Evolutionary conservation across 2,888 invertebrate genomes (phyloP), one percentile per base, ranked within the genome.

Genomic region (Esperia sulphurella): DNA sequence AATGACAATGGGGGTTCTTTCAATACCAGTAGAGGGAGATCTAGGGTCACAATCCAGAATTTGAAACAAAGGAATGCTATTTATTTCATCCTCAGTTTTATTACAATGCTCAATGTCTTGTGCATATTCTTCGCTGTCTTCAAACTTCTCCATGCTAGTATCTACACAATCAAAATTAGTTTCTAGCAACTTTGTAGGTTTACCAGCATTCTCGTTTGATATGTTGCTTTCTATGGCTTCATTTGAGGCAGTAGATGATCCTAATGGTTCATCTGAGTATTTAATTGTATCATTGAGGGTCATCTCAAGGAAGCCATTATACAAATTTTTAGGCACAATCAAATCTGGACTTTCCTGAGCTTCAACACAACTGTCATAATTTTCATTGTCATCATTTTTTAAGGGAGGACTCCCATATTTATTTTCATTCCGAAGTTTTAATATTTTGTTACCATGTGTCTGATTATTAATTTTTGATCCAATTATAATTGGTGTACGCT

Each of bases 141-240:
- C 70, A 63, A 67, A 63, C 53, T 63, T 68, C 9, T 79, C 72
- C 58, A 57, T 55, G 39, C 70, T 66, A 56, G 43, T 57, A 68
- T 91, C 92, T 31, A 90, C 69, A 77, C 82, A 92, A 60, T 92
- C 92, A 75, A 92, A 90, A 71, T 92, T 91, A 14, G 92, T 92
- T 79, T 92, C 92, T 53, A 92, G 71, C 35, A 92, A 70, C 39
- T 79, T 80, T 21, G 79, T 79, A 40, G 86, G 82, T 52, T 88
- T 88, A 40, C 75, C 73, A 49, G 68, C 59, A 53, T 68, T 65
- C 54, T 55, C 65, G 54, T 63, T 69, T 35, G 68, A 76, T 44
- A 75, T 80, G 58, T 83, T 68, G 47, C 75, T 68, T 68, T 86
- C 79, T 62, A 83, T 75, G 13, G 75, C 75, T 50, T 86, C 85